These are phyloP conservation scores for Echiichthys vipera DNA, from an alignment of 2,797 vertebrate genomes.

Conservation along the genomic window DNA sequence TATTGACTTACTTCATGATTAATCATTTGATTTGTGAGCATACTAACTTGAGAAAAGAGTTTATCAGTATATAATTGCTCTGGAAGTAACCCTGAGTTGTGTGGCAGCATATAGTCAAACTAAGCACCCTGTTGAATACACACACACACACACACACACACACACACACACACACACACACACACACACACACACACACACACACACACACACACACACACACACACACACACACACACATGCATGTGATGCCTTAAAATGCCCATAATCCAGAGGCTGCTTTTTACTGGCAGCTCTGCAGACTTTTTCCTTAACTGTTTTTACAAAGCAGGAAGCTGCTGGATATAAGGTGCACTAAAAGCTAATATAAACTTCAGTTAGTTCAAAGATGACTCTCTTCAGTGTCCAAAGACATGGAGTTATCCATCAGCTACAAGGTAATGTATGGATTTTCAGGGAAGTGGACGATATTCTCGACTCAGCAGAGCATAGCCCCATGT, in stretches of 20 bases:
- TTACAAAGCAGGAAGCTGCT: constrained; percentile 34
- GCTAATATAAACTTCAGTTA: constrained; percentile 41
- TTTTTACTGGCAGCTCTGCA: constrained; percentile 52
- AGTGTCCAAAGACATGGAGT: constrained; percentile 30
- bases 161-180: constrained; percentile 6
- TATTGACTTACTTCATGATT: background rate
- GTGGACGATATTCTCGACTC: constrained; percentile 29
- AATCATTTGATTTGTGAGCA: background rate
- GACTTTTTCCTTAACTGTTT: constrained; percentile 34
- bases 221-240: constrained; percentile 14
- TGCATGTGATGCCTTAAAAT: constrained; percentile 10
- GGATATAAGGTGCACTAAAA: background rate
- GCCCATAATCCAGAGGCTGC: constrained; percentile 35
- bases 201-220: constrained; percentile 14
- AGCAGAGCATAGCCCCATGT: constrained; percentile 41
- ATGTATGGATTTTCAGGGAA: constrained; percentile 55
- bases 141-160: constrained; percentile 5
- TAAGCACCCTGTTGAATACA: background rate
- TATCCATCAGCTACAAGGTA: constrained; percentile 34
- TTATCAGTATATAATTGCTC: background rate
- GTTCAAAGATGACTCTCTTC: constrained; percentile 48
- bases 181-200: background rate
- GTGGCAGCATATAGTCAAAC: background rate
- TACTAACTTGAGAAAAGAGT: background rate
- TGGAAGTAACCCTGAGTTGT: background rate